phyloP scores from a whole-genome alignment of 2,113 vertebrate species.

The Oryzias celebensis region DNA sequence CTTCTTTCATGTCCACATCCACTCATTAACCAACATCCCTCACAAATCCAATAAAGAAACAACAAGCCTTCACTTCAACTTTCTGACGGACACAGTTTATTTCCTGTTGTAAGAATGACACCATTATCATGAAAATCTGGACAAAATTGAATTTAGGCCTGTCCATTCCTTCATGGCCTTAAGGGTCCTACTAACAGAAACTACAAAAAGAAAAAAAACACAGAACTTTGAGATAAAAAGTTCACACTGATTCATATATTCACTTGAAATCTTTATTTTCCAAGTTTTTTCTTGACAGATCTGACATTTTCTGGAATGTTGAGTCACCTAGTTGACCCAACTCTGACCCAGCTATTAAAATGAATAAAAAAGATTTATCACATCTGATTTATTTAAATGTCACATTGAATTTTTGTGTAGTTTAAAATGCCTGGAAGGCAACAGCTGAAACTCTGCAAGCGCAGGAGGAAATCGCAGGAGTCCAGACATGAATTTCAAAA shows the following conservation, averaged over 20 bases:
- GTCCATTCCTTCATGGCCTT: constrained; percentile 22
- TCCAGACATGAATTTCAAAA: constrained; percentile 9
- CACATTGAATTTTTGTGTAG: constrained; percentile 6
- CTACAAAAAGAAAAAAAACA: neutral
- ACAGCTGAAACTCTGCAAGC: constrained; percentile 15
- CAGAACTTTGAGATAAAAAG: neutral
- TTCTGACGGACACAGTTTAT: constrained; percentile 19
- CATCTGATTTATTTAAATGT: constrained; percentile 39
- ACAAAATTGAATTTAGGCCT: constrained; percentile 38
- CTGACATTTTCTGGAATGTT: constrained; percentile 29
- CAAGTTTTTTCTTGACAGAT: constrained; percentile 10
- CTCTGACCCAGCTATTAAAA: constrained; percentile 20
- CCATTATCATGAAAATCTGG: constrained; percentile 53
- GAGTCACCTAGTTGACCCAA: constrained; percentile 19
- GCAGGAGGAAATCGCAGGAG: constrained; percentile 1
- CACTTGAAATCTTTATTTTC: neutral
- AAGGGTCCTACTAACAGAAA: neutral
- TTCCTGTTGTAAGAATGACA: constrained; percentile 62
- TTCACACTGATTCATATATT: neutral
- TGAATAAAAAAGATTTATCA: constrained; percentile 19
- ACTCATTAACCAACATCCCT: constrained; percentile 48
- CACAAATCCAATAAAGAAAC: constrained; percentile 69
- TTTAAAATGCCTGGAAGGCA: constrained; percentile 24
- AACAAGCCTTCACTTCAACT: constrained; percentile 46
- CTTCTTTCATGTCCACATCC: constrained; percentile 62